Conservation (phyloP, 2,113 vertebrate genomes). For the Cynoglossus semilaevis region DNA sequence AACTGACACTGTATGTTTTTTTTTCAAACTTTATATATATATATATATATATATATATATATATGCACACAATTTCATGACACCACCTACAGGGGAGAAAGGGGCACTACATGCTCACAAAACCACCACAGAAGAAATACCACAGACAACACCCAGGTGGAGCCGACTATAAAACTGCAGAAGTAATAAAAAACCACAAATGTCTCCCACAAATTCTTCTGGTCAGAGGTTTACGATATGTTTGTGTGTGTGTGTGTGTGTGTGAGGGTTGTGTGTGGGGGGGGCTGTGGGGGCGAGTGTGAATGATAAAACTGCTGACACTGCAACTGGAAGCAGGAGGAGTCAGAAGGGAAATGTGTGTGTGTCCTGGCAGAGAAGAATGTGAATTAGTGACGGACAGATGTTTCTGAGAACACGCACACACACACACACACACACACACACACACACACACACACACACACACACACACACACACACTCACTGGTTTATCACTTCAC, state of each 20-base stretch:
- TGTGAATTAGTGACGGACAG: constrained; percentile 20
- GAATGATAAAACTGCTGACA: constrained; percentile 39
- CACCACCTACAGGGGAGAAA: too few relatives aligned
- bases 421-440: constrained; percentile 4
- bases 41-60: too few relatives aligned
- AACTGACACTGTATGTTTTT: too few relatives aligned
- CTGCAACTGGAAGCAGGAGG: constrained; percentile 47
- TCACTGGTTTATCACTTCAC: too few relatives aligned
- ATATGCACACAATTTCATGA: too few relatives aligned
- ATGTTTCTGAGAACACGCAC: constrained; percentile 36
- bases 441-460: not conserved
- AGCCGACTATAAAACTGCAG: not conserved
- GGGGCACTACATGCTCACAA: not conserved
- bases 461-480: too few relatives aligned
- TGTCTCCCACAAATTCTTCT: constrained; percentile 4
- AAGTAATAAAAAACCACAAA: constrained; percentile 5
- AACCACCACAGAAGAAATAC: not conserved
- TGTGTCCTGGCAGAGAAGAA: constrained; percentile 23
- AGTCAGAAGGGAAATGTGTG: constrained; percentile 44
- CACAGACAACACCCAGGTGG: too few relatives aligned
- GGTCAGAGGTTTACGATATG: constrained; percentile 12
- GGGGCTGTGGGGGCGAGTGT: constrained; percentile 33
- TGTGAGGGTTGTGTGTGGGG: constrained; percentile 10
- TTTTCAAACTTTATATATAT: too few relatives aligned
- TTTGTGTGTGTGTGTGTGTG: constrained; percentile 8